Base-by-base conservation (phyloP, 2,797 vertebrate species). In the Zalophus californianus region DNA sequence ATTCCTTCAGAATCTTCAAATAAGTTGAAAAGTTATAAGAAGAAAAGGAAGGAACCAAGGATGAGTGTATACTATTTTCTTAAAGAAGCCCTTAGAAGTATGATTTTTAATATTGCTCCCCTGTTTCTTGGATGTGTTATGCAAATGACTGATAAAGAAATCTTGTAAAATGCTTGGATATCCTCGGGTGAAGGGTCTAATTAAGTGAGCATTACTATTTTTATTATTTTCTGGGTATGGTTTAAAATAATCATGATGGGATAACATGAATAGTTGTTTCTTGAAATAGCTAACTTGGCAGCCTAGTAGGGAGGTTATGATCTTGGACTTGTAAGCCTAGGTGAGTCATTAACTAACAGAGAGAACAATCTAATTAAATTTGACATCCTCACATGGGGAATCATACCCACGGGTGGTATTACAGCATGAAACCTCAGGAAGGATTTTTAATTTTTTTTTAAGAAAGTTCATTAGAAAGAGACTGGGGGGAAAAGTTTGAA, bases 401-500 rank as follows among this genome's bases (percentile, higher is more conserved):
- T 97, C 90, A 96, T 91, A 96, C 95, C 91, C 98, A 97, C 13
- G 82, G 98, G 90, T 98, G 97, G 95, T 97, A 97, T 85, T 91
- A 88, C 92, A 56, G 64, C n/a, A 66, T 54, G 73, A 58, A 98
- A 97, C 72, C 98, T 98, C 68, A 97, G 95, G 97, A 97, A 75
- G 14, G n/a, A 35, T 58, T 86, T 96, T 86, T 96, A 93, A 92
- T 88, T 82, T 66, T 93, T 88, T 86, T 82, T 75, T 10, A 91
- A 91, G 29, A 9, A 98, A 98, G 96, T 97, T 98, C 97, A 97
- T 97, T 96, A 97, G 95, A 98, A 98, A 98, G 70, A 97, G 96
- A 97, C 95, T 32, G 73, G 97, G 97, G 98, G 85, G 56, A 80
- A 97, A 98, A 96, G 83, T 98, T 98, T 97, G 88, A 97, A 98